Conservation (phyloP, 2,888 invertebrate species). For the Tetanocera ferruginea region DNA sequence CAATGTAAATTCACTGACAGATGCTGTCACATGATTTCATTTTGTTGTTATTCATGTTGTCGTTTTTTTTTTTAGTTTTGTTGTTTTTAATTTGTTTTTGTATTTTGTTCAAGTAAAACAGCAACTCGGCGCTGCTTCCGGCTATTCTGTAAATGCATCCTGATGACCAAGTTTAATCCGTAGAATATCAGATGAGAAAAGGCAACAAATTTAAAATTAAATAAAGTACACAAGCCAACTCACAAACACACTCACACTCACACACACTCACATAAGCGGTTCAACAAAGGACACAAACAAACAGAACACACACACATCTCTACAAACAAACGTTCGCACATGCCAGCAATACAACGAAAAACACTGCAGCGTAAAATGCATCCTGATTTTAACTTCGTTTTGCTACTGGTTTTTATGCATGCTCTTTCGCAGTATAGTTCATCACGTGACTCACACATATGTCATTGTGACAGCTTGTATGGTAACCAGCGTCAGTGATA, state of each 20-base stretch:
- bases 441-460: slow-evolving; percentile 24
- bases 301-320: neutral
- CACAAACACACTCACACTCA: neutral
- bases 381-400: slow-evolving; percentile 21
- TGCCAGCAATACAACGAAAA: neutral
- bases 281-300: neutral
- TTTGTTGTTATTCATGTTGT: slow-evolving; percentile 8
- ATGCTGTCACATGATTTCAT: slow-evolving; percentile 30
- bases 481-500: slow-evolving; percentile 21
- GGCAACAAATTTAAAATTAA: slow-evolving; percentile 32
- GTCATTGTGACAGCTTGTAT: slow-evolving; percentile 29
- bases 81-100: neutral
- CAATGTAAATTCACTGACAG: slow-evolving; percentile 28
- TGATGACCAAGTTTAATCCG: slow-evolving; percentile 17
- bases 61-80: neutral
- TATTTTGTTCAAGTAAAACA: neutral
- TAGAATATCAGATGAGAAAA: slow-evolving; percentile 16
- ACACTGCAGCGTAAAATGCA: slow-evolving; percentile 6
- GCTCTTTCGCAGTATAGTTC: slow-evolving; percentile 19
- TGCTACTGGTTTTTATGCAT: neutral
- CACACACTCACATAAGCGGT: neutral
- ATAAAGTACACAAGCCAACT: slow-evolving; percentile 13
- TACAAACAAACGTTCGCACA: neutral
- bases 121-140: neutral
- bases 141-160: neutral